Evolutionary conservation across 2,113 vertebrate genomes (phyloP), one percentile per base, ranked within the genome.

Genomic region (Balaeniceps rex): DNA sequence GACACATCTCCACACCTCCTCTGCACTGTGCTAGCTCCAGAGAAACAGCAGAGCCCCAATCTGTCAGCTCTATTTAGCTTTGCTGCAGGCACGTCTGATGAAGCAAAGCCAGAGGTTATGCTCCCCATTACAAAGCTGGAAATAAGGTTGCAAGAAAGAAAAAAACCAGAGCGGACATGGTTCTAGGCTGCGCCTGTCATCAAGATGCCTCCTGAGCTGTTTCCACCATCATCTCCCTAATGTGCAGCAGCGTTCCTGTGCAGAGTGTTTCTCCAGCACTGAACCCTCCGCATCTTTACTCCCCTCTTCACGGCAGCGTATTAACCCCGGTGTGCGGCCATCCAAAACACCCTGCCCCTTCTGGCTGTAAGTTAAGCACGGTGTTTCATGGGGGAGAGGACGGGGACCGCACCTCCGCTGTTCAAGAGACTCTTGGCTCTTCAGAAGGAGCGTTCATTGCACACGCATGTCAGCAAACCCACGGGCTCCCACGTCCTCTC

Each of bases 221-320:
- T 83, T 12, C 69, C 74, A 90, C 17, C 84, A 40, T 36, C 49
- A 6, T 1, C 21, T 49, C 77, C 69, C 65, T n/a, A 14, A 6
- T 0, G 23, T 61, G 24, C 51, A 19, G 19, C 4, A 1, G 38
- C 1, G 47, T 26, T 78, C 4, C 15, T 18, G 17, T 0, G 54
- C 54, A 49, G 65, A 52, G 54, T 0, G 19, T 46, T 82, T 34
- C 80, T 63, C 80, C 94, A 74, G 60, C 6, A 8, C 38, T 9
- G 21, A 47, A 14, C 17, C 34, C 36, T 65, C 44, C 55, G 33
- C 11, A 19, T 9, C 33, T 51, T 58, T 1, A 21, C 42, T 66
- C 29, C 8, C 4, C 13, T 13, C 25, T 60, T 12, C 29, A 10
- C 63, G 52, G 47, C 57, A 71, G 79, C 25, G 4, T 2, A 0